These are phyloP conservation scores for Campaea margaritaria DNA, from an alignment of 2,888 invertebrate species.

Conservation along the genomic window DNA sequence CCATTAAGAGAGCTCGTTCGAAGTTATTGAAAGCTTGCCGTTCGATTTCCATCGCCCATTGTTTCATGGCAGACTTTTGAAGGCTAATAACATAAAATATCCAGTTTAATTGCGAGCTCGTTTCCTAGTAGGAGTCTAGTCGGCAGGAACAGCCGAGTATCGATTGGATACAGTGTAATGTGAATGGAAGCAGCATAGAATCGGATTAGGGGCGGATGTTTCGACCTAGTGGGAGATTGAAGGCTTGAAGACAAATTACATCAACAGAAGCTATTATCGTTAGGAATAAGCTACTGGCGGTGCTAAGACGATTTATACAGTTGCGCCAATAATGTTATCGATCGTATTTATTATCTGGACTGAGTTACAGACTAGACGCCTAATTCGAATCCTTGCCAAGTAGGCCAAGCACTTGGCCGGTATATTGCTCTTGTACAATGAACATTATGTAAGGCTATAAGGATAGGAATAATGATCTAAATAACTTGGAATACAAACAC, in stretches of 20 bases:
- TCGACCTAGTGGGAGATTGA: slow-evolving; percentile 26
- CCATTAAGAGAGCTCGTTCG: slow-evolving; percentile 19
- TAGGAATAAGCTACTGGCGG: slow-evolving; percentile 10
- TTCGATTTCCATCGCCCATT: slow-evolving; percentile 20
- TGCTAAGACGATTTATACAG: slow-evolving; percentile 4
- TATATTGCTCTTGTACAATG: slow-evolving; percentile 27
- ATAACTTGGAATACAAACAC: slow-evolving; percentile 19
- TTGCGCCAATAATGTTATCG: slow-evolving; percentile 19
- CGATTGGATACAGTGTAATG: slow-evolving; percentile 15
- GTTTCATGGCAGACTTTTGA: slow-evolving; percentile 18
- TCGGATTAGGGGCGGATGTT: slow-evolving; percentile 32
- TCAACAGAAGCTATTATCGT: slow-evolving; percentile 18
- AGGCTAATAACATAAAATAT: slow-evolving; percentile 18
- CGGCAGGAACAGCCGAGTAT: slow-evolving; percentile 20
- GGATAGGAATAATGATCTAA: slow-evolving; percentile 29
- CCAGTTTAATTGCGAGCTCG: slow-evolving; percentile 20
- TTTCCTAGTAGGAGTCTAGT: slow-evolving; percentile 17
- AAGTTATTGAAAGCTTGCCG: slow-evolving; percentile 17
- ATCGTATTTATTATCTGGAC: slow-evolving; percentile 1
- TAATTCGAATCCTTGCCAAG: slow-evolving; percentile 37
- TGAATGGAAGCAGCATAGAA: slow-evolving; percentile 14
- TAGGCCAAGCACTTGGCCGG: slow-evolving; percentile 33
- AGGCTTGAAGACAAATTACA: slow-evolving; percentile 25
- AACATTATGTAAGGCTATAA: slow-evolving; percentile 35
- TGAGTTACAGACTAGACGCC: slow-evolving; percentile 10